A percentile compares a stretch with the other conserved stretches of the same genome.
phyloP scores from a whole-genome alignment of 2,113 vertebrate species.

The Neogale vison region DNA sequence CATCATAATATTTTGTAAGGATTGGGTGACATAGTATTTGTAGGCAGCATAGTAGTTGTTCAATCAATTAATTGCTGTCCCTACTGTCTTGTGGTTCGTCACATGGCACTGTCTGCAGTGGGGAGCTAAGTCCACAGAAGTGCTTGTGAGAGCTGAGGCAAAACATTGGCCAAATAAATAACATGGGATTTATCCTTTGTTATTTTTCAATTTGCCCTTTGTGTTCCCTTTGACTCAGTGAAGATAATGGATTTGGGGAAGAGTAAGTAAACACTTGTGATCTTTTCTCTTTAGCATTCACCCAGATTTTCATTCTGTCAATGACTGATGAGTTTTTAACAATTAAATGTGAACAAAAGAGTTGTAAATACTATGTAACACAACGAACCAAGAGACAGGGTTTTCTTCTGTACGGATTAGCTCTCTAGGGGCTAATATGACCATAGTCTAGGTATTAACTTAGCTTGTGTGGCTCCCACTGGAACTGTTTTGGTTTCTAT shows the following conservation, averaged over 20 bases:
- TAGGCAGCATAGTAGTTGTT: neutral
- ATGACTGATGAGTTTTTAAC: neutral
- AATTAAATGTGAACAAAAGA: constrained; percentile 25
- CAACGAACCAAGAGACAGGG: neutral
- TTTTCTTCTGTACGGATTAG: constrained; percentile 42
- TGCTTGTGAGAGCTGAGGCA: neutral
- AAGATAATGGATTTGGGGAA: neutral
- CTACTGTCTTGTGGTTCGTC: too few species aligned
- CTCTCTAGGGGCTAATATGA: constrained; percentile 21
- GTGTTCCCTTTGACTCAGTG: neutral
- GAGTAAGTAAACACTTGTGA: neutral
- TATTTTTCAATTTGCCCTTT: constrained; percentile 15
- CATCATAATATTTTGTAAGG: neutral
- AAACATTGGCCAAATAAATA: neutral
- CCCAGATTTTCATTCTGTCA: neutral
- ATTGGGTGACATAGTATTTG: neutral
- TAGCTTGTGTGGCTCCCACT: constrained; percentile 54
- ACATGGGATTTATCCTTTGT: neutral
- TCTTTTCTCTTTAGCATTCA: constrained; percentile 1
- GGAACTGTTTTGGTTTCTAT: constrained; percentile 58
- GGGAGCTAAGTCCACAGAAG: neutral
- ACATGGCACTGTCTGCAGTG: neutral
- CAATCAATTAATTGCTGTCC: neutral
- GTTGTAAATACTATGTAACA: constrained; percentile 23
- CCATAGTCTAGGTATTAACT: constrained; percentile 62